phyloP scores from a whole-genome alignment of 1,140 invertebrate genomes.

The Mesaphorura yosii region DNA sequence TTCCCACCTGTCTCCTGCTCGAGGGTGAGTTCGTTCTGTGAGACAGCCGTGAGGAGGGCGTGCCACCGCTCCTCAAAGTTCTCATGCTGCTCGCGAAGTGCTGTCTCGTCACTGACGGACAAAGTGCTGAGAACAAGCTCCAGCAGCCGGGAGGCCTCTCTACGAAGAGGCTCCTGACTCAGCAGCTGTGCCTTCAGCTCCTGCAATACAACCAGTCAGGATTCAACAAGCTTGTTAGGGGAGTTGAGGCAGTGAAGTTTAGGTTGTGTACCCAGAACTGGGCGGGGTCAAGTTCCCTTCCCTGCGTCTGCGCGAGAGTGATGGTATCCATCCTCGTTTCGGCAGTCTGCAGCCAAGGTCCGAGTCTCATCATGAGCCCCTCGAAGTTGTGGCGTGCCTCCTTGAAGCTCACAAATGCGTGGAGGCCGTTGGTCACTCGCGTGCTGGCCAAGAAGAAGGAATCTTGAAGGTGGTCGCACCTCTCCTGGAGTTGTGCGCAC shows the following conservation, averaged over 20 bases:
- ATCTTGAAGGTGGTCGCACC: conserved; percentile 54
- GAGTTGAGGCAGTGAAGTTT: no score
- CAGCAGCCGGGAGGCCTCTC: conserved; percentile 56
- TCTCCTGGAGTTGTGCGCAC: conserved; percentile 56
- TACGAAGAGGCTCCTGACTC: conserved; percentile 63
- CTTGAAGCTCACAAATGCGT: conserved; percentile 54
- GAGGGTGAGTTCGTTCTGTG: conserved; percentile 50
- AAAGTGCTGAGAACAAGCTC: conserved; percentile 63
- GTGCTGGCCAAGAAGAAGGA: conserved; percentile 57
- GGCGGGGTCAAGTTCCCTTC: conserved; percentile 47
- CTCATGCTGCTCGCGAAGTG: conserved; percentile 60
- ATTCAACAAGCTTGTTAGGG: not conserved
- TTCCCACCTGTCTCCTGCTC: conserved; percentile 50
- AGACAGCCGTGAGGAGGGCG: conserved; percentile 49
- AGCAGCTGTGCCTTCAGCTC: conserved; percentile 76
- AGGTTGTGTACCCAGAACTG: conserved; percentile 62
- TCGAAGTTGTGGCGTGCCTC: conserved; percentile 65
- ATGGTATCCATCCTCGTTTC: conserved; percentile 49
- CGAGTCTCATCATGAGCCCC: conserved; percentile 53
- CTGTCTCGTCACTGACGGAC: conserved; percentile 64
- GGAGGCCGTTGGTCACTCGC: conserved; percentile 55
- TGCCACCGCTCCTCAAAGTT: conserved; percentile 65
- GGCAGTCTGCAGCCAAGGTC: conserved; percentile 57
- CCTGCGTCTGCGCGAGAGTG: conserved; percentile 39
- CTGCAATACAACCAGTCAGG: conserved; percentile 34